A percentile compares a stretch with the other conserved stretches of the same genome.
Conservation (phyloP, 2,888 invertebrate genomes). For the Limnephilus marmoratus region DNA sequence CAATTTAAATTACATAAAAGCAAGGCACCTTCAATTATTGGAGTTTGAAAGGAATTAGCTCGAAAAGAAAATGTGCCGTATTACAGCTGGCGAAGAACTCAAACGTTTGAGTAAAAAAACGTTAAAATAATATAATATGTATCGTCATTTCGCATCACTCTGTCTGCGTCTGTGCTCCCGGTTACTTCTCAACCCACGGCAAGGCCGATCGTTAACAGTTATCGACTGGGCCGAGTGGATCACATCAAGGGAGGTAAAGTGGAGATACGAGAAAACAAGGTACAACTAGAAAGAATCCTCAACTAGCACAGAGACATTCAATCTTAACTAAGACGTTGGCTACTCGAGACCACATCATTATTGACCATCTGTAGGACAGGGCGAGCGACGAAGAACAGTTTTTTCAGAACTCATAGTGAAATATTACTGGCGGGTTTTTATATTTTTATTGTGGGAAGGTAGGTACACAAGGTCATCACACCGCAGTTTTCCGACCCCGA, state of each 20-base stretch:
- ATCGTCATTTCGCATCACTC: conserved; percentile 24
- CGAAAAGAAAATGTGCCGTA: conserved; percentile 31
- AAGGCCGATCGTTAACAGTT: conserved; percentile 50
- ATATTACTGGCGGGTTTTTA: not conserved
- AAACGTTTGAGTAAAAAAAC: conserved; percentile 6
- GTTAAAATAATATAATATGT: conserved; percentile 9
- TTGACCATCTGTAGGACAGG: not conserved
- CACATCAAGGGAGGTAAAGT: conserved; percentile 16
- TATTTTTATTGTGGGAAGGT: conserved; percentile 16
- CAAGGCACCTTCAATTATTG: conserved; percentile 31
- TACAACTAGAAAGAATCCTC: not conserved
- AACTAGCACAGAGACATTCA: not conserved
- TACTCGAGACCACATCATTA: not conserved
- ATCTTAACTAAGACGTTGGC: not conserved
- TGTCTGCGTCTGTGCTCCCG: not conserved
- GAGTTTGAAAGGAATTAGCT: conserved; percentile 42
- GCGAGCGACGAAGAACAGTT: conserved; percentile 14
- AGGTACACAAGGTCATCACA: conserved; percentile 25
- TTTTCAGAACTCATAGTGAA: not conserved
- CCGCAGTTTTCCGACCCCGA: conserved; percentile 39
- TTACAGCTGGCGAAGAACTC: conserved; percentile 7
- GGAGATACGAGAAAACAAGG: not conserved
- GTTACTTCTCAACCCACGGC: conserved; percentile 45
- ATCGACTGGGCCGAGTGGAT: conserved; percentile 28
- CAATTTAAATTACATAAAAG: conserved; percentile 47